Conservation (phyloP, 2,888 invertebrate species). For the Chirona hameri region DNA sequence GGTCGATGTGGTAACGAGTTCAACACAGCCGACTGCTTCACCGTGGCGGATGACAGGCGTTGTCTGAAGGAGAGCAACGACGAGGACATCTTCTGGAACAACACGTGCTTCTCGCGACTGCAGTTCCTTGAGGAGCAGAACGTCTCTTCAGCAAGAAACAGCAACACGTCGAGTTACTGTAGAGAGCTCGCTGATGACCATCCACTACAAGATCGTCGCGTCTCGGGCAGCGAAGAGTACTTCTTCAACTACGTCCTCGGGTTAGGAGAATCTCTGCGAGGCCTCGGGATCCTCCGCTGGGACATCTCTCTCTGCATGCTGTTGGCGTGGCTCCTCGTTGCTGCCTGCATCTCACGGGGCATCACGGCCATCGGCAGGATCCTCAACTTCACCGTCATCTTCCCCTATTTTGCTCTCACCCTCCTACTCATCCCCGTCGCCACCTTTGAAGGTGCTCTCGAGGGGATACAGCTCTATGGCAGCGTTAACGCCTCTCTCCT, state of each 20-base stretch:
- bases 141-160: conserved; percentile 30
- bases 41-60: conserved; percentile 24
- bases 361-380: no score
- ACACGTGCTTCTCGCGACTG: conserved; percentile 30
- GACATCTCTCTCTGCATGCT: no score
- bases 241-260: conserved; percentile 47
- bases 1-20: conserved; percentile 65
- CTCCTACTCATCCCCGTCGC: no score
- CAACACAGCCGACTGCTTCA: conserved; percentile 34
- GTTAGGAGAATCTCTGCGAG: neutral
- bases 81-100: conserved; percentile 36
- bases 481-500: no score
- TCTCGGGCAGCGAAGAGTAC: conserved; percentile 62
- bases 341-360: no score
- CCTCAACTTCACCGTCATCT: no score
- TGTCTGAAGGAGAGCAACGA: conserved; percentile 31
- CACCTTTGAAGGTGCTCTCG: no score
- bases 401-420: no score
- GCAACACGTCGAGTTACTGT: conserved; percentile 32
- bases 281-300: no score
- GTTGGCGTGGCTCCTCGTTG: no score
- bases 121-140: conserved; percentile 14
- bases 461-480: no score
- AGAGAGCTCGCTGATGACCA: neutral
- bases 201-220: neutral